Conservation (phyloP, 2,113 vertebrate genomes). For the Larimichthys polyactis region DNA sequence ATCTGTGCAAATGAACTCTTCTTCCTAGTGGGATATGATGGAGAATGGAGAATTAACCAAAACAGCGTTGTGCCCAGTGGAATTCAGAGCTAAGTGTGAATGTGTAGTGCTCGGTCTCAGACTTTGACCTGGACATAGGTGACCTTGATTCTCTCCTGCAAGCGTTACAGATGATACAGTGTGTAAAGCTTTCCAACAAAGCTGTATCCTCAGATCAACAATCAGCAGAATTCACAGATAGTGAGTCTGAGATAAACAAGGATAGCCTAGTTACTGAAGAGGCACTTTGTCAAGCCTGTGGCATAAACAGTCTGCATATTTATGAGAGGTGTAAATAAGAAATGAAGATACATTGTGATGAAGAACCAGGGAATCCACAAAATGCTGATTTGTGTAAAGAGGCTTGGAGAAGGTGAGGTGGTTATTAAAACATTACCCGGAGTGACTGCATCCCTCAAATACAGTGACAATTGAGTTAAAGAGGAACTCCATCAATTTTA, state of each 20-base stretch:
- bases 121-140: no score
- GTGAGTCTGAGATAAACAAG: conserved; percentile 42
- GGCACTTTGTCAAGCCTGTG: conserved; percentile 19
- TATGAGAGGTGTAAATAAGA: conserved; percentile 35
- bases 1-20: no score
- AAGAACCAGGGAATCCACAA: background rate
- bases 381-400: conserved; percentile 8
- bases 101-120: no score
- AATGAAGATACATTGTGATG: background rate
- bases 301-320: conserved; percentile 33
- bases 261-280: conserved; percentile 27
- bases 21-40: no score
- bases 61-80: no score
- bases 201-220: conserved; percentile 2
- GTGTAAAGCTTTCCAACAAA: background rate
- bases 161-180: background rate
- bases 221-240: conserved; percentile 9
- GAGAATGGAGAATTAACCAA: no score
- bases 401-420: background rate
- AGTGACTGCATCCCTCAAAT: conserved; percentile 4
- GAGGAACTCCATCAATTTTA: background rate
- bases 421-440: background rate
- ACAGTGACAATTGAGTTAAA: background rate
- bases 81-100: no score
- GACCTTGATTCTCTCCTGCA: background rate